Evolutionary conservation across 2,113 vertebrate genomes (phyloP).

Genomic region (Dipodomys spectabilis): DNA sequence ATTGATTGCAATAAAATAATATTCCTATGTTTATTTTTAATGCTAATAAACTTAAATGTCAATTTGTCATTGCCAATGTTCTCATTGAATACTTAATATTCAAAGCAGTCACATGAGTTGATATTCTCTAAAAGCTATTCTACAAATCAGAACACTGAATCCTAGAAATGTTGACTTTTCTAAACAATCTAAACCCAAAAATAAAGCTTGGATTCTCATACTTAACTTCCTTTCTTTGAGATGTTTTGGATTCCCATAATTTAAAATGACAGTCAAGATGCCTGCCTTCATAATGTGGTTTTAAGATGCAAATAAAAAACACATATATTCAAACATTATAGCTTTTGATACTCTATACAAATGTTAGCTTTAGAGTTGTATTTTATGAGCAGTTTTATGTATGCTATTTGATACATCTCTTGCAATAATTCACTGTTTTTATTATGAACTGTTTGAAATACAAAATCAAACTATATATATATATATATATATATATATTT

Average conservation of each 20-base stretch:
- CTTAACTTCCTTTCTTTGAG: not conserved
- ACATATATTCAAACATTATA: not conserved
- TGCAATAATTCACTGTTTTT: not conserved
- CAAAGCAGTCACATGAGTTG: not conserved
- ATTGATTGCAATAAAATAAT: not conserved
- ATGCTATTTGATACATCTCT: slow-evolving; percentile 5
- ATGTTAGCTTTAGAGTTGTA: not conserved
- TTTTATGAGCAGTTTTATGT: not conserved
- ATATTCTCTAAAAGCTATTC: not conserved
- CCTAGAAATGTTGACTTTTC: not conserved
- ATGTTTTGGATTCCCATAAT: not conserved
- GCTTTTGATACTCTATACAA: not conserved
- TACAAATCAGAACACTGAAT: not conserved
- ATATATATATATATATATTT: not conserved
- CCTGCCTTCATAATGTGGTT: not conserved
- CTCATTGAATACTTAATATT: slow-evolving; percentile 24
- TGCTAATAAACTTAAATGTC: not conserved
- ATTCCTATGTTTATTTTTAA: not conserved
- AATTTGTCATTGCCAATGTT: not conserved
- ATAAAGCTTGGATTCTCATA: not conserved
- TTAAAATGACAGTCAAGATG: no score
- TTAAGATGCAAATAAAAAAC: not conserved
- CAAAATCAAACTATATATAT: not conserved
- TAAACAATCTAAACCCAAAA: not conserved
- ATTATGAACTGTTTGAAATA: slow-evolving; percentile 22